These are phyloP conservation scores for Paradoxurus hermaphroditus DNA, from an alignment of 2,113 vertebrate species.

Conservation along the genomic window DNA sequence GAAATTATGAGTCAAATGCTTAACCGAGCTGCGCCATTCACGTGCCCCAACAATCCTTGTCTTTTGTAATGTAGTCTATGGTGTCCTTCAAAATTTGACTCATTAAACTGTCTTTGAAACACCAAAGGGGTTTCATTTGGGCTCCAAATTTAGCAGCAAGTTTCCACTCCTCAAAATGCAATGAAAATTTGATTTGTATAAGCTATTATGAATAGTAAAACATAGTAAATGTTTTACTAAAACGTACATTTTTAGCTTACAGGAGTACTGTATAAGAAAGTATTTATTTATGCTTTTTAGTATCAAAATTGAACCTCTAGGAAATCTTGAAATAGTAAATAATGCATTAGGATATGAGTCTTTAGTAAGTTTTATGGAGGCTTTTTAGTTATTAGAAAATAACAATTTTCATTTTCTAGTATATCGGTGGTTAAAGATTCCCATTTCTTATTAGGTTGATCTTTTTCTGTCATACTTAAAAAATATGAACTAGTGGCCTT, in stretches of 20 bases:
- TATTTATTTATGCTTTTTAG: conserved; percentile 1
- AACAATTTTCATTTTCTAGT: background rate
- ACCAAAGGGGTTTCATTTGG: background rate
- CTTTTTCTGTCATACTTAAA: background rate
- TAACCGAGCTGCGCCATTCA: too few relatives aligned
- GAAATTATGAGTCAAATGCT: too few relatives aligned
- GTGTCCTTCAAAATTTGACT: conserved; percentile 10
- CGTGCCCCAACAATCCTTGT: background rate
- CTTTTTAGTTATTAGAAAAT: conserved; percentile 26
- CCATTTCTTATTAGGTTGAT: background rate
- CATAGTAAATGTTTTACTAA: too few relatives aligned
- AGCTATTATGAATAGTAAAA: background rate
- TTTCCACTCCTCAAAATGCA: background rate
- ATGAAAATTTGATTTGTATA: background rate
- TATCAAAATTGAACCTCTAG: background rate
- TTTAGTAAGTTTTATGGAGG: background rate
- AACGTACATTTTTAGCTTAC: background rate
- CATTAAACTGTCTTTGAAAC: background rate
- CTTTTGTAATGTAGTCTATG: background rate
- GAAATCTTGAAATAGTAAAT: background rate
- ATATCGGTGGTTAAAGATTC: background rate
- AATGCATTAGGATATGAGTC: background rate
- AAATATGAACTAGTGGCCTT: background rate
- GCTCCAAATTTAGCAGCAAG: background rate
- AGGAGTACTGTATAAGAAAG: background rate